These are phyloP conservation scores for Paguma larvata DNA, from an alignment of 2,797 vertebrate genomes.

Conservation along the genomic window DNA sequence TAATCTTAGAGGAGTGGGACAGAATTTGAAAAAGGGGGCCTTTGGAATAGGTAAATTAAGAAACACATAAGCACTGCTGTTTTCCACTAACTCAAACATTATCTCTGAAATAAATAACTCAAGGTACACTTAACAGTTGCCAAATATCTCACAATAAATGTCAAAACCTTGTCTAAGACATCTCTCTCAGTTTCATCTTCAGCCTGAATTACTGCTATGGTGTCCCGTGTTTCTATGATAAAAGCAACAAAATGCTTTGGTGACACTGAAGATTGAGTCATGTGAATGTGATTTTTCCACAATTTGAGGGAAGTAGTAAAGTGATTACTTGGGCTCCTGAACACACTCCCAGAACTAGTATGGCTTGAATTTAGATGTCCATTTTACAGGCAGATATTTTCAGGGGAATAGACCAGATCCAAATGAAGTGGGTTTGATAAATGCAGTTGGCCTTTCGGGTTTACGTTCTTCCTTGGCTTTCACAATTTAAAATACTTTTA, in stretches of 20 bases:
- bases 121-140: not conserved
- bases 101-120: constrained; percentile 49
- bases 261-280: not conserved
- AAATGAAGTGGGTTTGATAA: not conserved
- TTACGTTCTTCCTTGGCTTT: not conserved
- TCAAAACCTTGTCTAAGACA: not conserved
- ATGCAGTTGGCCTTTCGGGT: not conserved
- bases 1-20: not conserved
- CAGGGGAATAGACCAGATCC: not conserved
- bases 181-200: not conserved
- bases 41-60: constrained; percentile 8
- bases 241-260: not conserved
- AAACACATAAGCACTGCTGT: not conserved
- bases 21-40: not conserved
- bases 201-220: not conserved
- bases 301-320: not conserved
- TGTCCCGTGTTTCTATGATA: not conserved
- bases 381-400: constrained; percentile 16
- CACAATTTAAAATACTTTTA: constrained; percentile 10
- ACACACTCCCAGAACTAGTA: not conserved
- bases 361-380: not conserved
- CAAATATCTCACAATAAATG: not conserved
- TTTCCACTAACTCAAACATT: not conserved
- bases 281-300: not conserved
- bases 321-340: not conserved